Conservation (phyloP, 2,113 vertebrate species). For the Gallinago media region DNA sequence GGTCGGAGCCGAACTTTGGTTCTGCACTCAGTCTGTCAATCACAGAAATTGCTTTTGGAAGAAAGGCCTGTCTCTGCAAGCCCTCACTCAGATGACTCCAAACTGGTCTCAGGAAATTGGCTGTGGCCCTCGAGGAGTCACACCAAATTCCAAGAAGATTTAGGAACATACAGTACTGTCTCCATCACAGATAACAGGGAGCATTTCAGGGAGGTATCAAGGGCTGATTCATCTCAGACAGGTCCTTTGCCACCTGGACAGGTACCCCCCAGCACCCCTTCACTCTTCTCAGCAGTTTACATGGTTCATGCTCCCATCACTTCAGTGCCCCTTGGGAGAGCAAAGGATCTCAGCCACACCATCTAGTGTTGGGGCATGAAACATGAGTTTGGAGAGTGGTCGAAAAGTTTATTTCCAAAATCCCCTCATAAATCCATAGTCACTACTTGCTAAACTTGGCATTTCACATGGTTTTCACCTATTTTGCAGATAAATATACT, state of each 20-base stretch:
- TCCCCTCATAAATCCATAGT: background rate
- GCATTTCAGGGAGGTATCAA: background rate
- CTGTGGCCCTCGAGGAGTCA: background rate
- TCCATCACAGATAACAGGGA: background rate
- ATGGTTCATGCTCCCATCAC: background rate
- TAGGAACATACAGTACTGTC: background rate
- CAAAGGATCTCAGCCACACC: background rate
- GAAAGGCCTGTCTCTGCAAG: background rate
- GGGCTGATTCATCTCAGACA: background rate
- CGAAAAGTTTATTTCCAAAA: background rate
- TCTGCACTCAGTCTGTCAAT: background rate
- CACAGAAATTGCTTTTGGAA: background rate
- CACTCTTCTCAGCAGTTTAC: rapidly evolving
- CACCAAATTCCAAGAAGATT: background rate
- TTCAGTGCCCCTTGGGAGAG: background rate
- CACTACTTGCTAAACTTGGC: background rate
- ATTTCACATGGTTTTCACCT: background rate
- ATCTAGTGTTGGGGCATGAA: background rate
- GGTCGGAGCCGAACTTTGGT: background rate
- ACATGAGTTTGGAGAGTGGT: background rate
- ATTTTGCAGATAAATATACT: background rate
- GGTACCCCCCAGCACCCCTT: rapidly evolving
- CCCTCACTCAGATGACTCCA: background rate
- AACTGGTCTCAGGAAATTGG: background rate
- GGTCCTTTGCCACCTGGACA: rapidly evolving